These are phyloP conservation scores for Micropoecilia bifurca DNA, from an alignment of 2,797 vertebrate genomes.

Conservation along the genomic window DNA sequence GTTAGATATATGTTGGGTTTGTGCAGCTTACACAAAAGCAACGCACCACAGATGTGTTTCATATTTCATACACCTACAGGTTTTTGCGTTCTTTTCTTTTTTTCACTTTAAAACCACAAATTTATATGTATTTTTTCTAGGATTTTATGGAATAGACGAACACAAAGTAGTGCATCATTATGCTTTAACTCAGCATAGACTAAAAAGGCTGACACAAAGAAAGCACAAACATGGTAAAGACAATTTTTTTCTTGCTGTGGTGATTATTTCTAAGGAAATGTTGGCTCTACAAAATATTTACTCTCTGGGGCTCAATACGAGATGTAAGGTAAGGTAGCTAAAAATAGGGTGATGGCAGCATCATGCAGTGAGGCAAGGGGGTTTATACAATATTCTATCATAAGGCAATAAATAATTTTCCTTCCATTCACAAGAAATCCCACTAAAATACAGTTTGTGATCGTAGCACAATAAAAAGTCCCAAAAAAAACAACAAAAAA, in stretches of 20 bases:
- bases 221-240: neutral
- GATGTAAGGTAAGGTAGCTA: neutral
- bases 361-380: neutral
- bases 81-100: neutral
- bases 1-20: constrained; percentile 49
- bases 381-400: neutral
- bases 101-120: neutral
- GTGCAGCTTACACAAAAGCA: constrained; percentile 52
- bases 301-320: neutral
- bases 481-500: neutral
- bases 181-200: neutral
- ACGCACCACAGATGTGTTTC: neutral
- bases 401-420: neutral
- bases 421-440: neutral
- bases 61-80: neutral
- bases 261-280: neutral
- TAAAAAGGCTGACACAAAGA: neutral
- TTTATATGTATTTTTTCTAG: neutral
- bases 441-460: neutral
- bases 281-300: neutral
- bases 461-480: neutral
- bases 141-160: neutral
- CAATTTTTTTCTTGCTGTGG: neutral
- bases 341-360: neutral
- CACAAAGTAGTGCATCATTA: neutral